A percentile compares a stretch with the other conserved stretches of the same genome.
Conservation (phyloP, 2,888 invertebrate species). For the Netelia virgata region DNA sequence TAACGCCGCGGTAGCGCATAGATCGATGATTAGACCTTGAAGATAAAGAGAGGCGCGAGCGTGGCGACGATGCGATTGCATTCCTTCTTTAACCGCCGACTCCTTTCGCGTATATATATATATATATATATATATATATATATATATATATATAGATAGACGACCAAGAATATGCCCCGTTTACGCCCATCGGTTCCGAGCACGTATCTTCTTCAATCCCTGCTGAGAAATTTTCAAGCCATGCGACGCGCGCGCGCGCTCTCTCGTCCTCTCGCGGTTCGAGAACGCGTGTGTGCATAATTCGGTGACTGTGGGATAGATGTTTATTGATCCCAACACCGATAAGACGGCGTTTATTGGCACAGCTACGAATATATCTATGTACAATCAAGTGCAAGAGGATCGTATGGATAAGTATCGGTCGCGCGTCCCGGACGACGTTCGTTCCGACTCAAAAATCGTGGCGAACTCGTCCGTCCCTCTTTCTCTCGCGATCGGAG, state of each 20-base stretch:
- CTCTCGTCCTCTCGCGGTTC: background rate
- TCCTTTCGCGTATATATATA: conserved; percentile 18
- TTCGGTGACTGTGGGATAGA: conserved; percentile 28
- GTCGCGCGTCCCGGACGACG: conserved; percentile 48
- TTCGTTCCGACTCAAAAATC: conserved; percentile 63
- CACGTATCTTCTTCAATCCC: conserved; percentile 46
- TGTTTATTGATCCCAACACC: conserved; percentile 27
- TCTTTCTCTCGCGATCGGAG: conserved; percentile 31
- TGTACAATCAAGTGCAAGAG: no score
- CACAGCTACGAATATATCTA: background rate
- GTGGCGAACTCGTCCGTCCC: conserved; percentile 40
- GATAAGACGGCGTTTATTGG: conserved; percentile 49
- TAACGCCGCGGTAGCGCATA: conserved; percentile 39
- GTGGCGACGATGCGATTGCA: conserved; percentile 56
- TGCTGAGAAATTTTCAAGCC: conserved; percentile 9
- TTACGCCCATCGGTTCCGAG: conserved; percentile 40
- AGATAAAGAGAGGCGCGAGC: conserved; percentile 12
- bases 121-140: no score
- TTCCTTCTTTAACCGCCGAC: conserved; percentile 38
- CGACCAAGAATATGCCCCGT: background rate
- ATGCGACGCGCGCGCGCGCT: background rate
- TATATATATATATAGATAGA: background rate
- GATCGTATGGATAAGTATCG: conserved; percentile 37
- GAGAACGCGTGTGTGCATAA: conserved; percentile 53
- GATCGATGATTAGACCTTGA: conserved; percentile 47